Evolutionary conservation across 2,888 invertebrate genomes (phyloP).

Genomic region (Drosophila prolongata): DNA sequence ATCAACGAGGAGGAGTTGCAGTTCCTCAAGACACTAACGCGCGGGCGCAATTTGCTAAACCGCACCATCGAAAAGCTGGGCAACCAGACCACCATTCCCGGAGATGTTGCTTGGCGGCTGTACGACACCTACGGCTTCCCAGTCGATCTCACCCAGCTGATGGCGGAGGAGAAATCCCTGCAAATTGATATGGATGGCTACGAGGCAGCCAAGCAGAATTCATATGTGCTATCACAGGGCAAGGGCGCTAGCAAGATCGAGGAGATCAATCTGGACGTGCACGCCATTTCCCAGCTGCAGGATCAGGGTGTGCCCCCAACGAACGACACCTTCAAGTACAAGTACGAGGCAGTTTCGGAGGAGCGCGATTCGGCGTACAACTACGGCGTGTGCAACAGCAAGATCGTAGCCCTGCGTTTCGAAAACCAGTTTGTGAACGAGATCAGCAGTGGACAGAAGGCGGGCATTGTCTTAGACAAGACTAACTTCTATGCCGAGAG

Average conservation of each 20-base stretch:
- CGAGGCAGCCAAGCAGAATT: constrained; percentile 95
- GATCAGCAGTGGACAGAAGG: constrained; percentile 93
- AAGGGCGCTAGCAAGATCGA: constrained; percentile 92
- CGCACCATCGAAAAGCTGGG: constrained; percentile 94
- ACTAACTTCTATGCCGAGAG: constrained; percentile 99
- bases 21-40: constrained; percentile 96
- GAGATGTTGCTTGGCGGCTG: constrained; percentile 98
- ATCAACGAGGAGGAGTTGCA: constrained; percentile 99
- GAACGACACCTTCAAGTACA: constrained; percentile 96
- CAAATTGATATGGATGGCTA: constrained; percentile 95
- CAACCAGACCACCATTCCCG: constrained; percentile 90
- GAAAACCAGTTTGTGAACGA: constrained; percentile 94
- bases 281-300: constrained; percentile 96
- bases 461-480: constrained; percentile 94
- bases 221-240: constrained; percentile 95
- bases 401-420: constrained; percentile 92
- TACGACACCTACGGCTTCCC: constrained; percentile 99
- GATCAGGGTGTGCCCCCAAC: constrained; percentile 91
- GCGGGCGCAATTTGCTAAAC: constrained; percentile 95
- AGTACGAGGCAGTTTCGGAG: constrained; percentile 89
- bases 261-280: constrained; percentile 95
- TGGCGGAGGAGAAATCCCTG: constrained; percentile 98
- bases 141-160: constrained; percentile 97
- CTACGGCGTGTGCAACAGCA: constrained; percentile 90
- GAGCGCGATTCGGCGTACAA: constrained; percentile 90